Evolutionary conservation across 1,140 invertebrate species (phyloP).

Genomic region (Telenomus remus): DNA sequence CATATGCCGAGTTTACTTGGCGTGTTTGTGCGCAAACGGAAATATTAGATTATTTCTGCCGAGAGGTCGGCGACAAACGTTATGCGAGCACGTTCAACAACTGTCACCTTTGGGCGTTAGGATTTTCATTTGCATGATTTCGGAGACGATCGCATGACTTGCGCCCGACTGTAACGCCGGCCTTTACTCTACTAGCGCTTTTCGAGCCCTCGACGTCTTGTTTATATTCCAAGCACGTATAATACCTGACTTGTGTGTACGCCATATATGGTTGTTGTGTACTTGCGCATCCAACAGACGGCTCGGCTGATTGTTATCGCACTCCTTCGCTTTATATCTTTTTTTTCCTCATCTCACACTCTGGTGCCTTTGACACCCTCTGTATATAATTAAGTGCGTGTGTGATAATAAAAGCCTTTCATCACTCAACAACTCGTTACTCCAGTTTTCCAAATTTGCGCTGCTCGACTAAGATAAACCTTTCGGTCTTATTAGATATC

Average conservation of each 20-base stretch:
- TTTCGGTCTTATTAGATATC: neutral
- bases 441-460: constrained; percentile 2
- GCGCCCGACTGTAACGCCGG: constrained; percentile 1
- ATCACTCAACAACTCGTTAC: constrained; percentile 16
- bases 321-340: neutral
- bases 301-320: constrained; percentile 10
- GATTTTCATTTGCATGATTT: constrained; percentile 40
- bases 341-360: neutral
- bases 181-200: constrained; percentile 9
- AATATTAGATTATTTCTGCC: constrained; percentile 19
- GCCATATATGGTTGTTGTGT: neutral
- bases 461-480: neutral
- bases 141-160: constrained; percentile 12
- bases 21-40: constrained; percentile 1
- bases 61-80: constrained; percentile 6
- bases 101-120: constrained; percentile 19
- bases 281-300: neutral
- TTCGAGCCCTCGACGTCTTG: constrained; percentile 1
- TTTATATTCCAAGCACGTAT: constrained; percentile 31
- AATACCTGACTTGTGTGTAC: constrained; percentile 6
- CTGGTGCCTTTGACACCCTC: neutral
- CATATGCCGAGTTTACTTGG: neutral
- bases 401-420: constrained; percentile 16
- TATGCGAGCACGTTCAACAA: constrained; percentile 23
- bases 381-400: constrained; percentile 33